Conservation (phyloP, 2,888 invertebrate genomes). For the Bugulina stolonifera region DNA sequence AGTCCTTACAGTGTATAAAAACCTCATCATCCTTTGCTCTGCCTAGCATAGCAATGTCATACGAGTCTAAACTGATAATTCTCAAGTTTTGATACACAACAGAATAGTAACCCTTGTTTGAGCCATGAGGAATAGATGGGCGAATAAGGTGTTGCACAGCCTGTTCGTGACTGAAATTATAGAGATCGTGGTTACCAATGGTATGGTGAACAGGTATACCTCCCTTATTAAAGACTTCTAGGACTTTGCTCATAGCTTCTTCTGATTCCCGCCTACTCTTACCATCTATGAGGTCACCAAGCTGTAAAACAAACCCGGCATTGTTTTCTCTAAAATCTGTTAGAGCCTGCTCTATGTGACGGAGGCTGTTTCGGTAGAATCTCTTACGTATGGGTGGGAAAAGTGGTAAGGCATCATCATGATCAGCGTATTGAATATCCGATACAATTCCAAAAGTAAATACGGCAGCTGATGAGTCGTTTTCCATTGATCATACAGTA, state of each 20-base stretch:
- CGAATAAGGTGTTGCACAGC: constrained; percentile 32
- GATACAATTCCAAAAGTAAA: constrained; percentile 49
- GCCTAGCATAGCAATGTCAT: constrained; percentile 49
- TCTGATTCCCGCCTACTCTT: constrained; percentile 37
- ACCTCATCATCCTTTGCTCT: constrained; percentile 34
- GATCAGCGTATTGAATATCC: constrained; percentile 54
- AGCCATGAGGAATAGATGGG: constrained; percentile 12
- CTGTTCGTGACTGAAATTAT: constrained; percentile 46
- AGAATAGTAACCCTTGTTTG: constrained; percentile 40
- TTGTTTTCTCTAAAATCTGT: constrained; percentile 37
- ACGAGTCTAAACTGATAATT: constrained; percentile 48
- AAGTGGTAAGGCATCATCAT: constrained; percentile 43
- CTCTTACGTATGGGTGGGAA: constrained; percentile 41
- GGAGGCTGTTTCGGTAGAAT: constrained; percentile 47
- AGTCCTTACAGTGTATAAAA: constrained; percentile 36
- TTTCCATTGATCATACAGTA: too few relatives aligned
- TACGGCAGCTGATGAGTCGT: too few relatives aligned
- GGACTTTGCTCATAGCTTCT: constrained; percentile 36
- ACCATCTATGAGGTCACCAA: constrained; percentile 54
- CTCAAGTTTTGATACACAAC: constrained; percentile 39
- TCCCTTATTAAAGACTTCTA: constrained; percentile 36
- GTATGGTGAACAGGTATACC: constrained; percentile 38
- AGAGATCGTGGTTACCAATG: constrained; percentile 53
- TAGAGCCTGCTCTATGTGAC: constrained; percentile 43
- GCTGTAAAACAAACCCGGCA: constrained; percentile 45